Evolutionary conservation across 2,113 vertebrate genomes (phyloP), one percentile per base, ranked within the genome.

Genomic region (Polypterus senegalus): DNA sequence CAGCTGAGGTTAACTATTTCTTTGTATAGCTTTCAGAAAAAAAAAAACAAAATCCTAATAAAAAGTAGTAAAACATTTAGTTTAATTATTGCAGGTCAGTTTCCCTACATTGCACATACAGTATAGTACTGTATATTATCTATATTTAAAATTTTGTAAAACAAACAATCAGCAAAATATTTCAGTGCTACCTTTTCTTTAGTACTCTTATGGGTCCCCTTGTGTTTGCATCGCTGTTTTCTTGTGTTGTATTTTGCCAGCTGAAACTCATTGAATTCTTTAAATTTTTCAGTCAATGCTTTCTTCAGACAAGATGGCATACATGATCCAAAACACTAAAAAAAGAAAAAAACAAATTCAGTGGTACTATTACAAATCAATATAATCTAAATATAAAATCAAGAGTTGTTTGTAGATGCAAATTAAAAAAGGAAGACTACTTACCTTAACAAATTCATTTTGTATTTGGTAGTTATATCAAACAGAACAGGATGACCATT

Each of bases 231-330:
- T 44, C 87, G 83, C 48, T 91, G 87, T 63, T 83, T 89, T 56
- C 88, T 82, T 0, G 83, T 86, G 70, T 92, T 92, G 76, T 95
- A 95, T 60, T 95, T 95, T 11, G 90, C 91, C 74, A 95, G 73
- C 59, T 95, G 92, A 70, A 92, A 92, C 70, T 92, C 88, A 43
- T 67, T 86, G 69, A 95, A 95, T 71, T 91, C 74, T 66, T 83
- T 82, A 71, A 95, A 95, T 69, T 90, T 92, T 63, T 92, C 86
- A 0, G 63, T 67, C 75, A 94, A 80, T 0, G 80, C 85, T 65
- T 86, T 84, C 54, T 92, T 90, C 66, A 95, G 80, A 57, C 92
- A 89, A 61, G 77, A 74, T 0, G 92, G 92, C 68, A 92, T 68
- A 2, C 77, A 71, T 75, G 11, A 48, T 62, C 83, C 73, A 76